Evolutionary conservation across 2,797 vertebrate genomes (phyloP).

Genomic region (Aeoliscus strigatus): DNA sequence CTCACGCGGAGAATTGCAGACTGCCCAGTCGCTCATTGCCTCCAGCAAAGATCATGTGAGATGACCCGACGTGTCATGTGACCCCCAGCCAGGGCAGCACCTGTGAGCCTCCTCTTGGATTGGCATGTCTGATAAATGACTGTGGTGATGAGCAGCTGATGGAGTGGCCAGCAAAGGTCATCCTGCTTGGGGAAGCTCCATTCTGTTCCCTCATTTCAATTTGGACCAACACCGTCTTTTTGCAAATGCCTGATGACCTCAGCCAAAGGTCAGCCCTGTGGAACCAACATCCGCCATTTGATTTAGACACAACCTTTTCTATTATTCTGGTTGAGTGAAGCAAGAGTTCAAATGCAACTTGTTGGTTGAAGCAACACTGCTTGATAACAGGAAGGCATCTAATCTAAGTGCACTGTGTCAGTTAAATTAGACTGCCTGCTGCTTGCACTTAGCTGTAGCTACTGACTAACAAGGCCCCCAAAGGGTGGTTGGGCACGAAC

Average conservation of each 20-base stretch:
- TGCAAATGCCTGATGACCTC: constrained; percentile 59
- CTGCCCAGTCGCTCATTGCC: constrained; percentile 43
- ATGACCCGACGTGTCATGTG: constrained; percentile 57
- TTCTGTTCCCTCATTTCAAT: constrained; percentile 64
- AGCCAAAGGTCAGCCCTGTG: constrained; percentile 47
- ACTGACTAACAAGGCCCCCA: constrained; percentile 45
- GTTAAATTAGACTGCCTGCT: constrained; percentile 43
- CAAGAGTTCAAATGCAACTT: constrained; percentile 31
- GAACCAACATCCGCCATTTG: constrained; percentile 48
- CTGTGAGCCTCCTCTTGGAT: constrained; percentile 54
- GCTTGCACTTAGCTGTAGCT: constrained; percentile 41
- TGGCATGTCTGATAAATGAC: constrained; percentile 68
- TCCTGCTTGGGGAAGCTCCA: constrained; percentile 46
- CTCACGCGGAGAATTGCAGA: constrained; percentile 25
- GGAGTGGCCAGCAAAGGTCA: constrained; percentile 69
- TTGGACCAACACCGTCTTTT: constrained; percentile 52
- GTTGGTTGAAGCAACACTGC: constrained; percentile 31
- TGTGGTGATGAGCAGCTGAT: constrained; percentile 66
- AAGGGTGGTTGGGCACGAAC: constrained; percentile 26
- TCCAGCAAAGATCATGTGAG: constrained; percentile 54
- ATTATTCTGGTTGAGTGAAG: constrained; percentile 7
- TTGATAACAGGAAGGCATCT: constrained; percentile 12
- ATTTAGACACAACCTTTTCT: constrained; percentile 24
- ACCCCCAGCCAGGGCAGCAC: constrained; percentile 56
- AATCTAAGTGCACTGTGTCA: constrained; percentile 25